Base-by-base conservation (phyloP, 2,797 vertebrate species). In the Ambastaia sidthimunki region DNA sequence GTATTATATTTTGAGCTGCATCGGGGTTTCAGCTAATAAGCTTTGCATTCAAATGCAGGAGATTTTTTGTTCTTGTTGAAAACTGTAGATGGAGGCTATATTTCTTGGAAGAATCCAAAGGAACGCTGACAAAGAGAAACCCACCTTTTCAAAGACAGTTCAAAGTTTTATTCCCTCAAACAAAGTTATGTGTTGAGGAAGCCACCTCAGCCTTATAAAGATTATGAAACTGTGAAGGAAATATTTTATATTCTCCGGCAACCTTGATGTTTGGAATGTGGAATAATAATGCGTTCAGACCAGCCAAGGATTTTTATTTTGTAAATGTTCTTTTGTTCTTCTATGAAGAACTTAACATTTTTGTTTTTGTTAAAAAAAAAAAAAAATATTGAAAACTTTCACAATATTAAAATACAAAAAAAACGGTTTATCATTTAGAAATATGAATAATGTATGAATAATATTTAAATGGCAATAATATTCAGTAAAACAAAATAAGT, bases 201-300 rank as follows among this genome's bases (percentile, higher is more conserved):
- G 23, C n/a, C 13, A 1, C 23, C 57, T 59, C 23, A 25, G 21
- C 57, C 12, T 12, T 59, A 25, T 2, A 60, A 28, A 60, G 25
- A 31, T 60, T 28, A 60, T 60, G 16, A 31, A 31, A 28, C 57
- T 59, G n/a, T 23, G 59, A 31, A 59, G 55, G 12, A 25, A 59
- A 59, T 4, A 10, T 59, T 59, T 59, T 7, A 55, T 6, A 1
- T 28, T 60, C 28, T 60, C 15, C 2, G 15, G 23, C 57, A 60
- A 59, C 25, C 59, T 28, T 60, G 25, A 28, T 31, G 15, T 60
- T 59, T 25, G 11, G 1, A 59, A 59, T 13, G 21, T 25, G 0
- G 59, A 60, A 60, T 60, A 60, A 60, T 60, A 60, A 60, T 60
- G 23, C 6, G 6, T 60, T 16, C 57, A 60, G 57, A 25, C 23